phyloP scores from a whole-genome alignment of 1,140 invertebrate genomes.

The Pseudomyrmex concolor region DNA sequence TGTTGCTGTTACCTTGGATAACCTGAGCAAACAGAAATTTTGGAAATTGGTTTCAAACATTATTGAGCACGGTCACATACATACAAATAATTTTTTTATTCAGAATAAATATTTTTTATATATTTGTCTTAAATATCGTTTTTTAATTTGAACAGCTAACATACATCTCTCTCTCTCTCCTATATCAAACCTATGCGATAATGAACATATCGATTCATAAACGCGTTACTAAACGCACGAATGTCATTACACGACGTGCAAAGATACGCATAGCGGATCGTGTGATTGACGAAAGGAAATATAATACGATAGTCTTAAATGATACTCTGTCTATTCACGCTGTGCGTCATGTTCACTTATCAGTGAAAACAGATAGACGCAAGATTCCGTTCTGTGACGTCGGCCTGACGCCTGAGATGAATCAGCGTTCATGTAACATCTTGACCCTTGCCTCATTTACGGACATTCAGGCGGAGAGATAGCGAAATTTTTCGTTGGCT shows the following conservation, averaged over 20 bases:
- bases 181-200: background rate
- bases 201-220: background rate
- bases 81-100: background rate
- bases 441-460: constrained; percentile 56
- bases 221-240: background rate
- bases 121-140: background rate
- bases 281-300: constrained; percentile 3
- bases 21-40: constrained; percentile 87
- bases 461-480: constrained; percentile 52
- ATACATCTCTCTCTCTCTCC: too few relatives aligned
- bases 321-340: constrained; percentile 12
- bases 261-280: constrained; percentile 10
- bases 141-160: background rate
- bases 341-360: constrained; percentile 25
- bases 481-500: constrained; percentile 47
- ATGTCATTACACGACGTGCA: background rate
- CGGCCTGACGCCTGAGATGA: constrained; percentile 16
- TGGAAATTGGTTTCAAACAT: constrained; percentile 7
- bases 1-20: constrained; percentile 92
- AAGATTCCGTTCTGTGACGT: background rate
- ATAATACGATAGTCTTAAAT: constrained; percentile 14
- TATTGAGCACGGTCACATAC: background rate
- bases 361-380: constrained; percentile 14
- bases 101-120: background rate
- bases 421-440: constrained; percentile 36